These are phyloP conservation scores for Aphaenogaster rudis DNA, from an alignment of 1,140 invertebrate genomes.

Conservation along the genomic window DNA sequence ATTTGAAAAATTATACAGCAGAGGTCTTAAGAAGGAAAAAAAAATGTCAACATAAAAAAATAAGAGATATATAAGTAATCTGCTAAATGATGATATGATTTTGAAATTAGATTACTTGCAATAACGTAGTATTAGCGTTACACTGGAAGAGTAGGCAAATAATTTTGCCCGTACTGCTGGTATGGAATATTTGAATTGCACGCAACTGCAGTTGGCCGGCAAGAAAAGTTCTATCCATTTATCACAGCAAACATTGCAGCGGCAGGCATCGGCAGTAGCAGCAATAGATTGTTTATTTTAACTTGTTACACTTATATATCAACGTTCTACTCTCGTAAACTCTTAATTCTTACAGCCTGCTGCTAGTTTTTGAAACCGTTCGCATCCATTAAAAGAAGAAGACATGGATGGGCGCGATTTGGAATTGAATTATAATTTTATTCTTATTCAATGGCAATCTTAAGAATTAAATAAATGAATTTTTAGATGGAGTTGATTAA, in stretches of 20 bases:
- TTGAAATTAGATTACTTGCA: constrained; percentile 77
- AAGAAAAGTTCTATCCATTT: constrained; percentile 62
- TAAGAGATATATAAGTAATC: constrained; percentile 42
- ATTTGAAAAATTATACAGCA: neutral
- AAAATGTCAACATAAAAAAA: too few relatives aligned
- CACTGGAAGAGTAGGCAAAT: neutral
- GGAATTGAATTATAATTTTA: neutral
- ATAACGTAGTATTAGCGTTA: constrained; percentile 77
- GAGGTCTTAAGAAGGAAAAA: neutral
- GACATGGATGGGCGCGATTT: neutral
- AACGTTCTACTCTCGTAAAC: neutral
- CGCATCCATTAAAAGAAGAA: neutral
- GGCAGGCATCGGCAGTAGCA: constrained; percentile 66
- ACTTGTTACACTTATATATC: constrained; percentile 64
- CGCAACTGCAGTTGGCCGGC: too few relatives aligned
- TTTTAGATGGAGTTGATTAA: neutral
- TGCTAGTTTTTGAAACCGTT: neutral
- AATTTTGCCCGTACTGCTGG: neutral
- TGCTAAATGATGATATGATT: constrained; percentile 71
- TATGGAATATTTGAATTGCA: neutral
- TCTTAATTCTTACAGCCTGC: neutral
- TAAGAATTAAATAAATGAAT: neutral
- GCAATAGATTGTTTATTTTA: constrained; percentile 67
- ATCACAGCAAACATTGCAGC: constrained; percentile 62
- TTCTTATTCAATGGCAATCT: neutral